Percentiles rank a stretch among this genome's conserved stretches.
phyloP scores from a whole-genome alignment of 2,797 vertebrate genomes.

The Phalloptychus januarius region DNA sequence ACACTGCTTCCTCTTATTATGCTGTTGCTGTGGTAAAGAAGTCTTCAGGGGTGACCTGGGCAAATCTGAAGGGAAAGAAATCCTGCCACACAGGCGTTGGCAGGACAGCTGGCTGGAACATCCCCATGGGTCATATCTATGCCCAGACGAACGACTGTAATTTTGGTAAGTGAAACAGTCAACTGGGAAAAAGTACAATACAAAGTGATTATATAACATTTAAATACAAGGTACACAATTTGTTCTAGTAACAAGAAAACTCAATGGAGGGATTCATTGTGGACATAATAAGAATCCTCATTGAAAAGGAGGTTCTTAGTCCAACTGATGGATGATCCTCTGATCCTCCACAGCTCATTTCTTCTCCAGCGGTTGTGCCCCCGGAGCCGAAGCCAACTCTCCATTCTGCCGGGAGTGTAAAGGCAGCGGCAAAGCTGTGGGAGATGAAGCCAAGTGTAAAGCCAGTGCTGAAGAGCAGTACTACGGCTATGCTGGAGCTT shows the following conservation, averaged over 20 bases:
- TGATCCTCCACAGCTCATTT: constrained; percentile 61
- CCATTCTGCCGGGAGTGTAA: constrained; percentile 70
- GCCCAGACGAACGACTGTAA: constrained; percentile 72
- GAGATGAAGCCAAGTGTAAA: constrained; percentile 68
- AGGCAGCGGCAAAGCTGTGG: constrained; percentile 59
- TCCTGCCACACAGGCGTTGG: constrained; percentile 89
- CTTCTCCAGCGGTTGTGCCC: constrained; percentile 79
- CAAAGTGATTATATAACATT: background rate
- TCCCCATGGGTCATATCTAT: constrained; percentile 86
- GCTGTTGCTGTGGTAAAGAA: constrained; percentile 81
- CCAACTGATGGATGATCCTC: constrained; percentile 6
- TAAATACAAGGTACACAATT: background rate
- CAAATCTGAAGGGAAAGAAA: constrained; percentile 75
- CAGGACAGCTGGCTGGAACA: constrained; percentile 92
- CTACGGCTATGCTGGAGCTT: constrained; percentile 81
- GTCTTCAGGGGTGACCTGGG: constrained; percentile 71
- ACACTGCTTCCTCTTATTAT: constrained; percentile 54
- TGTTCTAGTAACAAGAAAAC: background rate
- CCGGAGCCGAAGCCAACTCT: constrained; percentile 67
- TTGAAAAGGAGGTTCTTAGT: background rate
- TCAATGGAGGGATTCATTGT: background rate
- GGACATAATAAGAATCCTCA: background rate
- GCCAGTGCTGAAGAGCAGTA: constrained; percentile 68
- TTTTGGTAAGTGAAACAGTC: constrained; percentile 79
- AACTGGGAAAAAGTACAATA: background rate